Evolutionary conservation across 1,140 invertebrate genomes (phyloP), one percentile per base, ranked within the genome.

Genomic region (Chymomyza costata): DNA sequence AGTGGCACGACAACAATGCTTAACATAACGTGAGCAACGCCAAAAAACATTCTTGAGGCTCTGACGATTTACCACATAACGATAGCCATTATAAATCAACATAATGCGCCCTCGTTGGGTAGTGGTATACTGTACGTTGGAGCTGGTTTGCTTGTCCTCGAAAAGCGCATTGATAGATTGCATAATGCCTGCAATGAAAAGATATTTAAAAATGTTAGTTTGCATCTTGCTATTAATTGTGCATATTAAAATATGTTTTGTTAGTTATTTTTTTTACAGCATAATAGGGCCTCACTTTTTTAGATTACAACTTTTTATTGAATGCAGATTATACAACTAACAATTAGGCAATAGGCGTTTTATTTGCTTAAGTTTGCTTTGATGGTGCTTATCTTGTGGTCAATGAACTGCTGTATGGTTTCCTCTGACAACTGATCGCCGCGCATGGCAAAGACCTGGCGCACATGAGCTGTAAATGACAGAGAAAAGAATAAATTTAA

Each of bases 31-130:
- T 0, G 82, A 81, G 44, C 84, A 86, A 1, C 84, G 55, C 84
- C 84, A 86, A 47, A 86, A 86, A 5, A 85, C 71, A 50, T 86
- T 86, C 39, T 85, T 86, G 5, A 74, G 50, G 16, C 82, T 85
- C 48, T 86, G 82, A 0, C 83, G 67, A 53, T 86, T 86, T 0
- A 84, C 78, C 3, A 86, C 84, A 37, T 85, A 86, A 17, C 74
- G 57, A 43, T 83, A 86, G 1, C 84, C 84, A 31, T 81, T 83
- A 43, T 84, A 85, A 1, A 85, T 63, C 16, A 86, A 54, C 84
- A 86, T 85, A 8, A 74, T 68, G 10, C 84, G 62, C 3, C 84
- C 84, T 0, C 84, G 63, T 38, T 86, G 84, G 0, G 84, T 86
- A 19, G 83, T 86, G 18, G 83, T 70, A 11, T 85, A 70, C 17